phyloP scores from a whole-genome alignment of 2,113 vertebrate genomes.

The Carassius auratus region DNA sequence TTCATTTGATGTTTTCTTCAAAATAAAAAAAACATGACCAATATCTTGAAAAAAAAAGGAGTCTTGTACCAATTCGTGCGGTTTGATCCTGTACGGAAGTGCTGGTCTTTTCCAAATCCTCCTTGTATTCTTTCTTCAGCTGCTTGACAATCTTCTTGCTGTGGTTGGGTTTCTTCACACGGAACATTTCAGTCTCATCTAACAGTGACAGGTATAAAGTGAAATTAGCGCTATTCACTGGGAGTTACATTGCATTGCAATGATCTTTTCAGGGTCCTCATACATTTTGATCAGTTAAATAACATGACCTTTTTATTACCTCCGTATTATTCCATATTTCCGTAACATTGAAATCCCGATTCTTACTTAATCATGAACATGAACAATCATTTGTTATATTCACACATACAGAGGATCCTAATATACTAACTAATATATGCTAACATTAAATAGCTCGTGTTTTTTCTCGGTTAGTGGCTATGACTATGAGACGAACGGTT shows the following conservation, averaged over 20 bases:
- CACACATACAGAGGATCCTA: background rate
- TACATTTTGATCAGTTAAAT: background rate
- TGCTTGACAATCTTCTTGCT: constrained; percentile 99
- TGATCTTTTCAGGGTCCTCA: background rate
- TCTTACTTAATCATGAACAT: background rate
- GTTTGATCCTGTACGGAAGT: constrained; percentile 75
- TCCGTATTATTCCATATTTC: background rate
- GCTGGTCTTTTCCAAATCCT: constrained; percentile 88
- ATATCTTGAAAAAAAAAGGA: background rate
- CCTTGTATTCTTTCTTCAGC: constrained; percentile 97
- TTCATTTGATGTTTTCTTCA: background rate
- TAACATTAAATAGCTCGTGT: background rate
- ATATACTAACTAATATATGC: background rate
- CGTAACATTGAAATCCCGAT: background rate
- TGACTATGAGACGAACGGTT: background rate
- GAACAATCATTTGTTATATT: background rate
- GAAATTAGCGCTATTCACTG: background rate
- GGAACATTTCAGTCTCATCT: constrained; percentile 92
- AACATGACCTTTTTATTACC: background rate
- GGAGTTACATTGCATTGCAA: no score
- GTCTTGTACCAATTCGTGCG: constrained; percentile 75
- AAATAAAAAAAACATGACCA: background rate
- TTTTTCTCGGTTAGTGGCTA: background rate
- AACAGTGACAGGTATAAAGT: constrained; percentile 55
- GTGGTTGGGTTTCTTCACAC: constrained; percentile 96